Evolutionary conservation across 2,797 vertebrate genomes (phyloP).

Genomic region (Trachurus trachurus): DNA sequence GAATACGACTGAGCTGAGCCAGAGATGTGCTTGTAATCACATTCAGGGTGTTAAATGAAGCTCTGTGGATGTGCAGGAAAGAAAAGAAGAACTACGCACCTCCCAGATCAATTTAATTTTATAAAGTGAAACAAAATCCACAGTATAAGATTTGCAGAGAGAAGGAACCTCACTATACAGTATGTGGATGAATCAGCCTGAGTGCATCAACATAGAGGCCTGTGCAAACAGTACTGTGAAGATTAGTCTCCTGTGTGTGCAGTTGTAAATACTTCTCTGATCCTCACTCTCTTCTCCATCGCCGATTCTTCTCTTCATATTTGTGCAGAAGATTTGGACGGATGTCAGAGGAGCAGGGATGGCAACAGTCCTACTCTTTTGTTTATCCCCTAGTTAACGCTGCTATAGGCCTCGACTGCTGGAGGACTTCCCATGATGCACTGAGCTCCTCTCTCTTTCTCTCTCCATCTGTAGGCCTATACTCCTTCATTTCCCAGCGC

Average conservation of each 20-base stretch:
- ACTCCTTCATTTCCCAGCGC: no score
- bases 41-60: slow-evolving; percentile 34
- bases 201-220: slow-evolving; percentile 45
- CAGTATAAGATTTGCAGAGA: background rate
- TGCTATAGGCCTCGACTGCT: background rate
- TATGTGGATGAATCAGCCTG: background rate
- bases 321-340: slow-evolving; percentile 36
- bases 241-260: slow-evolving; percentile 43
- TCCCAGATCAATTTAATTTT: slow-evolving; percentile 33
- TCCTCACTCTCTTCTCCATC: background rate
- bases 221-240: slow-evolving; percentile 49
- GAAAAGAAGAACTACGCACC: background rate
- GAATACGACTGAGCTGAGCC: slow-evolving; percentile 18
- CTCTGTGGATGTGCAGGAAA: slow-evolving; percentile 11
- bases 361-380: background rate
- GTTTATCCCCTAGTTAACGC: slow-evolving; percentile 11
- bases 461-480: background rate
- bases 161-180: background rate
- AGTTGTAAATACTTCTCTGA: slow-evolving; percentile 36
- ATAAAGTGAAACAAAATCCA: slow-evolving; percentile 14
- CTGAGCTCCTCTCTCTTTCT: background rate
- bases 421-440: background rate
- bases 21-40: slow-evolving; percentile 57
- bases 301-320: background rate
- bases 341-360: background rate